Evolutionary conservation across 2,888 invertebrate species (phyloP), one percentile per base, ranked within the genome.

Genomic region (Eurytoma adleriae): DNA sequence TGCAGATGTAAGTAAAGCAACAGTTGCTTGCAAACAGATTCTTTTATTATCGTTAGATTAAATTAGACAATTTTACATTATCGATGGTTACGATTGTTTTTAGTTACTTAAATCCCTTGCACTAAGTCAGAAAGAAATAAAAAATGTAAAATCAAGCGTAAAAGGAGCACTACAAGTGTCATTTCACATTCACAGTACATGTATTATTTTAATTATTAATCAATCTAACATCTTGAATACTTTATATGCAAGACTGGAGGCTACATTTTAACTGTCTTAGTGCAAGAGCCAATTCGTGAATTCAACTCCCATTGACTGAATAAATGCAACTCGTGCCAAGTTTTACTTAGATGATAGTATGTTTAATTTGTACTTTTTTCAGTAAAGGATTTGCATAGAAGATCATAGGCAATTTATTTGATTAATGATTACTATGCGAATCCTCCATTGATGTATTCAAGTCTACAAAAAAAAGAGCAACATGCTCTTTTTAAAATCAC

Each of bases 11-110:
- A 79, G 61, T 79, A 74, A 74, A 67, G 56, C 56, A 54, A 77
- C n/a, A 67, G 24, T 70, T 73, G 54, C 59, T 80, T 72, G 72
- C 59, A 73, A 69, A 77, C 79, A 74, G 48, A 71, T 18, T 56
- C 56, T 50, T 80, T 80, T 80, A 64, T 80, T 80, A 80, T 76
- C 14, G 50, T 57, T 75, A 71, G 66, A 59, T 70, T 79, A 66
- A 57, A 70, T 64, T 74, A 77, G 77, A 80, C 73, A 73, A 77
- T 80, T 68, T 78, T 82, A 83, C 79, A 83, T 80, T 71, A 70
- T 83, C 70, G 30, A 74, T 72, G 64, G 74, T 72, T 67, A 77
- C n/a, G 77, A 70, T 68, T 68, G 68, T 61, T 24, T 76, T 71
- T 71, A 40, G 16, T 64, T 64, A 66, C 76, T 74, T 50, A 64